Evolutionary conservation across 2,113 vertebrate species (phyloP), one percentile per base, ranked within the genome.

Genomic region (Ictalurus punctatus): DNA sequence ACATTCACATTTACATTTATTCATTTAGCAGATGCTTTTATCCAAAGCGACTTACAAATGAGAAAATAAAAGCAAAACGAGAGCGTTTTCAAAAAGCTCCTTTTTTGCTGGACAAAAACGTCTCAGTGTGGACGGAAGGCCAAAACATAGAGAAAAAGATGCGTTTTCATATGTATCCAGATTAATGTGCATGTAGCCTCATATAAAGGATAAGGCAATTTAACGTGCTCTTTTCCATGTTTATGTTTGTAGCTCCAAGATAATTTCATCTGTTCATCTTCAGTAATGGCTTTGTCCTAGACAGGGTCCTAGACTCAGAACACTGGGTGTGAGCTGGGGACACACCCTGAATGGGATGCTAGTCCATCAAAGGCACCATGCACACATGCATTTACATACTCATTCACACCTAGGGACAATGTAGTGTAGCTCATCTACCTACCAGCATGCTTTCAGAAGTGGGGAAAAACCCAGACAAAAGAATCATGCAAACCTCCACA

Each of bases 211-310:
- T 30, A 76, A 30, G 40, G 65, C 58, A 56, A 78, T 78, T 48
- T 88, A 74, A 34, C 52, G 27, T 78, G 1, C 23, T 78, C 17
- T 86, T 86, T 73, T 58, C 25, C 10, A 74, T 79, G 37, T 79
- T 63, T 67, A n/a, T 87, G 54, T 79, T 89, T 89, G 30, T 91
- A 93, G 81, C 88, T 86, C 48, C 10, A 59, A 74, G 16, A 73
- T 25, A 23, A 69, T 14, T 34, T 34, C 30, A 76, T 76, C 73
- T 10, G 37, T 76, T 44, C 37, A 76, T 76, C 21, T 44, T 25
- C 3, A 76, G 19, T 44, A 44, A 44, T 74, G 73, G 3, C 17
- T 74, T 74, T 74, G 30, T 23, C 21, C 7, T 74, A 19, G 8
- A 44, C 7, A 40, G 8, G 17, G 37, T 30, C 16, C 69, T 48